Conservation (phyloP, 1,140 invertebrate species). For the Drosophila nasuta region DNA sequence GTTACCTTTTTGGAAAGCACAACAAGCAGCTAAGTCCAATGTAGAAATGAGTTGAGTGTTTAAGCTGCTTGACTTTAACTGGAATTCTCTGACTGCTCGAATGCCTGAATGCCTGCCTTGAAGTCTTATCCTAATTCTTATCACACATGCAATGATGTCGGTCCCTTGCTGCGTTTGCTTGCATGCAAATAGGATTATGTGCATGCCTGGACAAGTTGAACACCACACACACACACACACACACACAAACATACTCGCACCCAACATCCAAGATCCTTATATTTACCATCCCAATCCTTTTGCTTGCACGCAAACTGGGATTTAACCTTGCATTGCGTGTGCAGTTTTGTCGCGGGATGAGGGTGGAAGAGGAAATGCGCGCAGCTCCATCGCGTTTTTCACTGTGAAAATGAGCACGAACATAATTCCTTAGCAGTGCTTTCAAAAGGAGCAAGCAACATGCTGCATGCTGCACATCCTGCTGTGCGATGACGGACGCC, state of each 20-base stretch:
- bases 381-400: conserved; percentile 9
- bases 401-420: conserved; percentile 60
- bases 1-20: conserved; percentile 43
- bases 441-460: conserved; percentile 35
- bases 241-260: conserved; percentile 8
- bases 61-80: conserved; percentile 56
- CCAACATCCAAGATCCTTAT: neutral
- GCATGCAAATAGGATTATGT: conserved; percentile 77
- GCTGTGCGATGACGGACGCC: conserved; percentile 49
- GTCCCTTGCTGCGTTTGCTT: conserved; percentile 36
- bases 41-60: conserved; percentile 42
- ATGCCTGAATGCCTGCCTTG: conserved; percentile 20
- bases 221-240: neutral
- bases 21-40: conserved; percentile 17
- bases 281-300: neutral
- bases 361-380: conserved; percentile 16
- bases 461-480: conserved; percentile 55
- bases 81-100: conserved; percentile 45
- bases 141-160: conserved; percentile 51
- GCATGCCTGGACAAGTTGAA: conserved; percentile 44
- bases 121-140: conserved; percentile 56
- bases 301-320: conserved; percentile 12
- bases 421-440: conserved; percentile 65
- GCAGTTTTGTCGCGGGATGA: conserved; percentile 23
- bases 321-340: conserved; percentile 57